These are phyloP conservation scores for Bruchidius siliquastri DNA, from an alignment of 2,888 invertebrate species.

Conservation along the genomic window DNA sequence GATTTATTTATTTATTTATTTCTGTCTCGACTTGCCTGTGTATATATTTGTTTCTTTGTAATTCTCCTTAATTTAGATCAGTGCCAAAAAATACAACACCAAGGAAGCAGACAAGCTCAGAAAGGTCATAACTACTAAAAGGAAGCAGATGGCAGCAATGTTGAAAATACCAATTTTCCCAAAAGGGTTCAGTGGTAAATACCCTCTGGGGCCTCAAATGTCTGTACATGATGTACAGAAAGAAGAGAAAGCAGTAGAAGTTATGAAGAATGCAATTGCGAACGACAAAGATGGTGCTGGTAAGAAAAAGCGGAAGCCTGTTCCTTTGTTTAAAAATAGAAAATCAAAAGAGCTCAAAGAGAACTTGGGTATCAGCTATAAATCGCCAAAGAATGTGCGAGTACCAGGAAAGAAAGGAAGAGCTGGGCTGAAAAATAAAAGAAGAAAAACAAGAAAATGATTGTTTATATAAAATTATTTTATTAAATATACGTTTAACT, in stretches of 20 bases:
- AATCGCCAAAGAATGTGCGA: neutral
- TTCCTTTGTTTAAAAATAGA: conserved; percentile 34
- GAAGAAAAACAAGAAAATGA: neutral
- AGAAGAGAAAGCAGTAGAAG: conserved; percentile 50
- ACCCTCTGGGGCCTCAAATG: conserved; percentile 45
- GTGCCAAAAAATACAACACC: conserved; percentile 30
- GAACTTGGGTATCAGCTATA: neutral
- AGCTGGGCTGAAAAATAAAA: neutral
- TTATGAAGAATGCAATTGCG: conserved; percentile 52
- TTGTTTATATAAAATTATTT: neutral
- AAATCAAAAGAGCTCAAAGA: conserved; percentile 4
- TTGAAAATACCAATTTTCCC: conserved; percentile 62
- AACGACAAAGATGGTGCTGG: conserved; percentile 22
- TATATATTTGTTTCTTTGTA: neutral
- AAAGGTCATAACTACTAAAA: conserved; percentile 48
- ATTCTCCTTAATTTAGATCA: conserved; percentile 16
- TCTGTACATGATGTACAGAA: conserved; percentile 17
- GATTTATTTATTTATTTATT: neutral
- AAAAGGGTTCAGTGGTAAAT: conserved; percentile 63
- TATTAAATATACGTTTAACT: neutral
- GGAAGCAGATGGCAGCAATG: conserved; percentile 51
- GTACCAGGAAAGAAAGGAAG: neutral
- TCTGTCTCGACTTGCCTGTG: neutral
- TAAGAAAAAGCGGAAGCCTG: conserved; percentile 18
- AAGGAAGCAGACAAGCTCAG: conserved; percentile 32